Conservation (phyloP, 2,888 invertebrate species). For the Gymnosoma rotundatum region DNA sequence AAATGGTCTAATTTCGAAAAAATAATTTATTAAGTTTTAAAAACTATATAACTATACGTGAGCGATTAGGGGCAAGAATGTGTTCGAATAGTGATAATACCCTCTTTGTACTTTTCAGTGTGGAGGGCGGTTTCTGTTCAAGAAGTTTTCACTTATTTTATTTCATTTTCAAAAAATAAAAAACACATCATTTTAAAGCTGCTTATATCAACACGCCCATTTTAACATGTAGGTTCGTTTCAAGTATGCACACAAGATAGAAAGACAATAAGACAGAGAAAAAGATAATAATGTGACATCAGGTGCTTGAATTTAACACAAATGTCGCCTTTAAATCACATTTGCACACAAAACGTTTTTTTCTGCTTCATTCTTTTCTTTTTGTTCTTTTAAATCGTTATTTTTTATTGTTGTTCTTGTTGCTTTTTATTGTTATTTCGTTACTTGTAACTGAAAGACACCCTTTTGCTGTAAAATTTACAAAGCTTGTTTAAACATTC, state of each 20-base stretch:
- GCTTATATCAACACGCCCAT: neutral
- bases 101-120: too few species aligned
- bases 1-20: too few species aligned
- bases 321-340: constrained; percentile 68
- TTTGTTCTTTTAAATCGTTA: constrained; percentile 46
- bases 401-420: neutral
- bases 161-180: too few species aligned
- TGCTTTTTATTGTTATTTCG: constrained; percentile 3
- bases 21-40: too few species aligned
- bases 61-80: too few species aligned
- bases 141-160: too few species aligned
- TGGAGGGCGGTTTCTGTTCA: too few species aligned
- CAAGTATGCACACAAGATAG: neutral
- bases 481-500: constrained; percentile 57
- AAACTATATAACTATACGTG: too few species aligned
- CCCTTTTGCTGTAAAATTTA: constrained; percentile 58
- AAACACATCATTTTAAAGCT: neutral
- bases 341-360: constrained; percentile 64
- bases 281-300: constrained; percentile 68
- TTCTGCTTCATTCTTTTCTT: neutral
- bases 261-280: constrained; percentile 30
- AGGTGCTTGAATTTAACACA: constrained; percentile 69
- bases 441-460: constrained; percentile 43
- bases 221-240: neutral
- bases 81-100: too few species aligned